A percentile compares a stretch with the other conserved stretches of the same genome.
Conservation (phyloP, 1,140 invertebrate genomes). For the Leptinotarsa texana region DNA sequence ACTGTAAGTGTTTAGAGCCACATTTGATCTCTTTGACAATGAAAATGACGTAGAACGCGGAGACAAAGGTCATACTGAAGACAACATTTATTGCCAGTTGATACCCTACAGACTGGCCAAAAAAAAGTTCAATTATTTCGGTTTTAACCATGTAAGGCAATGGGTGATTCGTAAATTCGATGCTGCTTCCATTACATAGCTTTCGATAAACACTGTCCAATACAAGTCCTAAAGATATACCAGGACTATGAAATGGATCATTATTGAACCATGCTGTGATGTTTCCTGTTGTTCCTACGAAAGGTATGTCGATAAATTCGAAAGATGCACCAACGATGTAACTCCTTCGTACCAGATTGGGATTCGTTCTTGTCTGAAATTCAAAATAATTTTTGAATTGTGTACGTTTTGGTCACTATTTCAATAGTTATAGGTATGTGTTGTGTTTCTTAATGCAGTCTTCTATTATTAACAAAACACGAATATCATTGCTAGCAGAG, state of each 20-base stretch:
- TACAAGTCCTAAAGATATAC: conserved; percentile 42
- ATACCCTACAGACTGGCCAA: conserved; percentile 58
- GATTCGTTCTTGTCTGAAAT: conserved; percentile 42
- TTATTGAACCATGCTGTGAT: conserved; percentile 65
- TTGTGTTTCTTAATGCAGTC: too few species aligned
- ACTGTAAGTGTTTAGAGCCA: conserved; percentile 69
- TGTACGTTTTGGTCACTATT: too few species aligned
- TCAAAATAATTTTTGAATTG: too few species aligned
- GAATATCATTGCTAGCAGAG: too few species aligned
- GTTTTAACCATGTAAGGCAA: conserved; percentile 60
- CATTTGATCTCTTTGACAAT: conserved; percentile 63
- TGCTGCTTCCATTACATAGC: conserved; percentile 53
- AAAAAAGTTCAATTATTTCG: conserved; percentile 61
- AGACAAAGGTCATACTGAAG: conserved; percentile 73
- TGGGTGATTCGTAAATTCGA: conserved; percentile 68
- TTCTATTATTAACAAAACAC: too few species aligned
- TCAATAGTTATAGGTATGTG: too few species aligned
- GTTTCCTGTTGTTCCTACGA: conserved; percentile 7
- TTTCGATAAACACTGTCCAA: conserved; percentile 43
- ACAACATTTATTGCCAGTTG: conserved; percentile 67
- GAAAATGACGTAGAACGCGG: conserved; percentile 75
- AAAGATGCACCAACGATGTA: conserved; percentile 59
- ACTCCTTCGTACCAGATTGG: conserved; percentile 45
- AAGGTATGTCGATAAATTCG: conserved; percentile 33
- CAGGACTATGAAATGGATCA: conserved; percentile 69